Conservation (phyloP, 2,888 invertebrate genomes). For the Hirtodrosophila histrioides region DNA sequence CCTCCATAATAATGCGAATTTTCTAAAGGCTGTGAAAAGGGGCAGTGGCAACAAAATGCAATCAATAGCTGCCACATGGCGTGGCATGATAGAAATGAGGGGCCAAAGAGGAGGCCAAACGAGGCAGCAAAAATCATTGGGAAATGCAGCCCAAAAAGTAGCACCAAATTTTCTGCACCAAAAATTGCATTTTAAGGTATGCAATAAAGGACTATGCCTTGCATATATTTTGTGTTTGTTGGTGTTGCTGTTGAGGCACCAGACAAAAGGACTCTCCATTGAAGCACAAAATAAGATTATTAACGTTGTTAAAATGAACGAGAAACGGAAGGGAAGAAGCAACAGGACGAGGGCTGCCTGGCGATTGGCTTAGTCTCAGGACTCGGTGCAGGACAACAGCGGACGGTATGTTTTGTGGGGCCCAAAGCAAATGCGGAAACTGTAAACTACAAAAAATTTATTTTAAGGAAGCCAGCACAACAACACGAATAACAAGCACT, state of each 20-base stretch:
- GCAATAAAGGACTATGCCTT: constrained; percentile 59
- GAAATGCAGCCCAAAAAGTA: neutral
- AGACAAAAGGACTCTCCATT: constrained; percentile 61
- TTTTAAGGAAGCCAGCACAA: constrained; percentile 51
- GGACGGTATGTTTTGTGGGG: constrained; percentile 14
- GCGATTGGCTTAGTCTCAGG: constrained; percentile 50
- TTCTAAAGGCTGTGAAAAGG: neutral
- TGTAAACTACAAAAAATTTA: constrained; percentile 69
- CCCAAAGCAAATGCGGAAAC: constrained; percentile 59
- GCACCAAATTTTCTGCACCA: constrained; percentile 16
- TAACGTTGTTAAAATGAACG: constrained; percentile 74
- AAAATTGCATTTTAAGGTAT: constrained; percentile 52
- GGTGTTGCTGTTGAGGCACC: constrained; percentile 16
- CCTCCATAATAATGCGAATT: constrained; percentile 3
- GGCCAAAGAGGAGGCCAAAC: constrained; percentile 1
- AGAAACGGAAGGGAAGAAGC: constrained; percentile 55
- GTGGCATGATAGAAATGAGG: constrained; percentile 33
- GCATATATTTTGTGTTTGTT: constrained; percentile 49
- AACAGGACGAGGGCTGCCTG: constrained; percentile 35
- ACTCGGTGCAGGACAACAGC: constrained; percentile 21
- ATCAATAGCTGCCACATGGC: constrained; percentile 39
- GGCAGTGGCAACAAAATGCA: constrained; percentile 12
- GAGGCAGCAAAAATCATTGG: constrained; percentile 18
- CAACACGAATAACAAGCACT: constrained; percentile 21
- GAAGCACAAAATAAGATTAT: constrained; percentile 77